Conservation (phyloP, 2,797 vertebrate species). For the Novumbra hubbsi region DNA sequence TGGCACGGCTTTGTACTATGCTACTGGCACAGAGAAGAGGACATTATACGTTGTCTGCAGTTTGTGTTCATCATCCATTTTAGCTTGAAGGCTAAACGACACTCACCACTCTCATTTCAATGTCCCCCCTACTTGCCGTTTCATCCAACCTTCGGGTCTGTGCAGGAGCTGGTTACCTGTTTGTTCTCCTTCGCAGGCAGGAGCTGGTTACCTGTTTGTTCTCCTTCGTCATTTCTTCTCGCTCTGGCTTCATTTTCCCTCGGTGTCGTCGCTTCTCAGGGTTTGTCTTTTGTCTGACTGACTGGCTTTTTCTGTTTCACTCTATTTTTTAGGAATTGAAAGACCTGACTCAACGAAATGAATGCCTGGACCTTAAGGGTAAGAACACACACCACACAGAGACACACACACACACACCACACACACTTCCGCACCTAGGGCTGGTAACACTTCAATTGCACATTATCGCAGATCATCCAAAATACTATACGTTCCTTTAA, state of each 20-base stretch:
- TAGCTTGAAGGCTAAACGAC: background rate
- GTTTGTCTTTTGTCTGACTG: background rate
- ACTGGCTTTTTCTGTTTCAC: conserved; percentile 9
- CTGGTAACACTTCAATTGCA: too few species aligned
- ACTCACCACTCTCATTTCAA: background rate
- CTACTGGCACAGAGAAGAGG: background rate
- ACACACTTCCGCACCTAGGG: background rate
- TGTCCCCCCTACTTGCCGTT: conserved; percentile 15
- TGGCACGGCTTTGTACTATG: background rate
- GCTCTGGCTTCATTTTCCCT: background rate
- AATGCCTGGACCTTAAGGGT: conserved; percentile 95
- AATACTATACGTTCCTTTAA: too few species aligned
- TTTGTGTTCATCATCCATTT: background rate
- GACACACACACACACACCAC: background rate
- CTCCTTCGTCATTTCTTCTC: conserved; percentile 6
- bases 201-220: conserved; percentile 4
- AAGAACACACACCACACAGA: conserved; percentile 29
- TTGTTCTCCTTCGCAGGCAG: background rate
- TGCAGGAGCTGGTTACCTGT: conserved; percentile 16
- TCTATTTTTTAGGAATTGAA: conserved; percentile 81
- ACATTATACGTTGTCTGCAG: background rate
- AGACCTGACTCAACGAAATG: conserved; percentile 86
- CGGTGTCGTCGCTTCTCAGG: background rate
- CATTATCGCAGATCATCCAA: too few species aligned
- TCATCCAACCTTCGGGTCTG: background rate